Conservation (phyloP, 1,140 invertebrate genomes). For the Glossosoma conforme region DNA sequence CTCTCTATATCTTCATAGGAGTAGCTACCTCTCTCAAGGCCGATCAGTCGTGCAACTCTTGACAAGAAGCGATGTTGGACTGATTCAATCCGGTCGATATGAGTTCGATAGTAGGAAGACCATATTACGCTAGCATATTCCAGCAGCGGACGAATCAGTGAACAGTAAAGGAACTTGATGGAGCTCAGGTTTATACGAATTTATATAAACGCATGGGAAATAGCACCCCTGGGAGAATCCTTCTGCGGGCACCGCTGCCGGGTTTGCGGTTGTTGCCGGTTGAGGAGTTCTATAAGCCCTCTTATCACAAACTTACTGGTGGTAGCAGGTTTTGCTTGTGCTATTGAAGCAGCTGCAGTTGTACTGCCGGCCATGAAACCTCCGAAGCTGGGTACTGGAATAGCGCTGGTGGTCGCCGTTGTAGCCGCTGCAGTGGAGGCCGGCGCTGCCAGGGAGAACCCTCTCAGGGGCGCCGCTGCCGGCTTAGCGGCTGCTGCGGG, state of each 20-base stretch:
- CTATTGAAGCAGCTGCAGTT: slow-evolving; percentile 7
- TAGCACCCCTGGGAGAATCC: not conserved
- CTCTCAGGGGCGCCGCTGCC: not conserved
- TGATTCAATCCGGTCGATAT: not conserved
- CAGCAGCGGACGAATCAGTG: too few relatives aligned
- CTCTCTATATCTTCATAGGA: too few relatives aligned
- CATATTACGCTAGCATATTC: too few relatives aligned
- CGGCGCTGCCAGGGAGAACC: slow-evolving; percentile 6
- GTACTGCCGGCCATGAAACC: slow-evolving; percentile 1
- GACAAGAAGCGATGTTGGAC: not conserved
- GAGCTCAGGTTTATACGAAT: not conserved
- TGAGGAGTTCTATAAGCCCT: not conserved
- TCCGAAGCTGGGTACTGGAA: slow-evolving; percentile 9
- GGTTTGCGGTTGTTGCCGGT: not conserved
- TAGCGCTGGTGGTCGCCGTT: slow-evolving; percentile 7
- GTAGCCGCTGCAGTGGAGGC: slow-evolving; percentile 23
- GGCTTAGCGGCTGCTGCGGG: too few relatives aligned
- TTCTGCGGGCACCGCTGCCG: not conserved
- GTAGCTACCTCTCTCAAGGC: too few relatives aligned
- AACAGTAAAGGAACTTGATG: too few relatives aligned
- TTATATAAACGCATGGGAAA: not conserved
- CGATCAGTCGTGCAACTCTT: too few relatives aligned
- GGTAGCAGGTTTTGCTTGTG: not conserved
- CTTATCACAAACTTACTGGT: slow-evolving; percentile 4
- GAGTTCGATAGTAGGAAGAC: not conserved